Evolutionary conservation across 2,888 invertebrate species (phyloP).

Genomic region (Sabatieria punctata): DNA sequence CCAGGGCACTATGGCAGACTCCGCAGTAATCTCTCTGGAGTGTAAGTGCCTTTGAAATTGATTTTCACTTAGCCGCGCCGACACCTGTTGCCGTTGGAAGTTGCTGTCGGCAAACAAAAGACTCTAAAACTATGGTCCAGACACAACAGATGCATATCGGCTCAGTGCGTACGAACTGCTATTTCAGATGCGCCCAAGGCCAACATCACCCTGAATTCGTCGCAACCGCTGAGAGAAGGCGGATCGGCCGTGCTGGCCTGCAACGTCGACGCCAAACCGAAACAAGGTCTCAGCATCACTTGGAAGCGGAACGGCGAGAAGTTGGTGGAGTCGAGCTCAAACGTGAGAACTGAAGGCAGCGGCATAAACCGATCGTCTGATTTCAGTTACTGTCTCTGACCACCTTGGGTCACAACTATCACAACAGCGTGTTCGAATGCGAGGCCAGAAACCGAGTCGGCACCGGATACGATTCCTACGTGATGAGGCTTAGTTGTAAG

Average conservation of each 20-base stretch:
- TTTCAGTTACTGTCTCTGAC: background rate
- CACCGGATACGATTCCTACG: background rate
- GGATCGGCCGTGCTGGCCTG: slow-evolving; percentile 22
- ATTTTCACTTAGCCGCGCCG: no score
- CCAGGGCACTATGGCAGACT: background rate
- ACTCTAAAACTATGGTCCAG: no score
- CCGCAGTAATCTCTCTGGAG: no score
- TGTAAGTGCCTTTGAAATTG: no score
- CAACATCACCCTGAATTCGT: background rate
- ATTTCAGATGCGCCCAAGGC: slow-evolving; percentile 6
- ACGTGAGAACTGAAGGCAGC: no score
- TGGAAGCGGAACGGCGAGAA: background rate
- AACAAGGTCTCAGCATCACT: slow-evolving; percentile 14
- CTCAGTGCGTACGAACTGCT: no score
- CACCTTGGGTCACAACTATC: background rate
- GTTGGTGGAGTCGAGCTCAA: no score
- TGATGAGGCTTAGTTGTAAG: background rate
- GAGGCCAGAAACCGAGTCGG: background rate
- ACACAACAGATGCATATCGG: no score
- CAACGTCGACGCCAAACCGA: slow-evolving; percentile 23
- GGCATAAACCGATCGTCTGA: background rate
- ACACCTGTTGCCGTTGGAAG: no score
- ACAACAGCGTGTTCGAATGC: slow-evolving; percentile 1
- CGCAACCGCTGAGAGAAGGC: slow-evolving; percentile 15
- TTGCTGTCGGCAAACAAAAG: no score